Evolutionary conservation across 2,113 vertebrate species (phyloP).

Genomic region (Diadophis punctatus): DNA sequence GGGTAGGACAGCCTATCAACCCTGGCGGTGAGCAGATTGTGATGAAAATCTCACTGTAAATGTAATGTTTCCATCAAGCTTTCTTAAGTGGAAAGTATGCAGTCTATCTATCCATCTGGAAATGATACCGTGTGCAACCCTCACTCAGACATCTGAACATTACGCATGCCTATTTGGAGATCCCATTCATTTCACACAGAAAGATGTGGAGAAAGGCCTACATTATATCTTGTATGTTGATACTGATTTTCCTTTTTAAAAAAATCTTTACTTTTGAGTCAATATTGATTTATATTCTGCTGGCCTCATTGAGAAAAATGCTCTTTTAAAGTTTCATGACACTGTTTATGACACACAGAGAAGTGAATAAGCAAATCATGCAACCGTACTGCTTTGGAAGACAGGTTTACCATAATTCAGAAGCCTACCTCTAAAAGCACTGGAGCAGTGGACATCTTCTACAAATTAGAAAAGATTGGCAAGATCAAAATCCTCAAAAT

Average conservation of each 20-base stretch:
- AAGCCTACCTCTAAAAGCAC: constrained; percentile 37
- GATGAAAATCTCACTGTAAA: not conserved
- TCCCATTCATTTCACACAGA: not conserved
- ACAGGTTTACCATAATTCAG: constrained; percentile 29
- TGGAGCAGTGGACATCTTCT: constrained; percentile 15
- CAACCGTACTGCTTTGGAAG: constrained; percentile 50
- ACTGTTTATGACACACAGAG: constrained; percentile 26
- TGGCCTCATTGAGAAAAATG: not conserved
- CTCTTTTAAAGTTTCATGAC: not conserved
- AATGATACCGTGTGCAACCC: not conserved
- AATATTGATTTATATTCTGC: not conserved
- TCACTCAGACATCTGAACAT: not conserved
- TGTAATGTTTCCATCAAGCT: not conserved
- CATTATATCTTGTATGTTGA: not conserved
- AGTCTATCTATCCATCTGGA: not conserved
- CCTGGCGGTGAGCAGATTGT: not conserved
- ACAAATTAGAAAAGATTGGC: not conserved
- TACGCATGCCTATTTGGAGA: not conserved
- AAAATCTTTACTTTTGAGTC: constrained; percentile 1
- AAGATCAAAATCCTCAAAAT: constrained; percentile 41
- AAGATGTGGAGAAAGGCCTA: not conserved
- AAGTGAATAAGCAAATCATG: constrained; percentile 22
- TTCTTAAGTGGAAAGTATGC: not conserved
- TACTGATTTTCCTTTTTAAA: constrained; percentile 12
- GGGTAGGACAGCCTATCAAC: not conserved